These are phyloP conservation scores for Drosophila lini DNA, from an alignment of 1,140 invertebrate species.

Conservation along the genomic window DNA sequence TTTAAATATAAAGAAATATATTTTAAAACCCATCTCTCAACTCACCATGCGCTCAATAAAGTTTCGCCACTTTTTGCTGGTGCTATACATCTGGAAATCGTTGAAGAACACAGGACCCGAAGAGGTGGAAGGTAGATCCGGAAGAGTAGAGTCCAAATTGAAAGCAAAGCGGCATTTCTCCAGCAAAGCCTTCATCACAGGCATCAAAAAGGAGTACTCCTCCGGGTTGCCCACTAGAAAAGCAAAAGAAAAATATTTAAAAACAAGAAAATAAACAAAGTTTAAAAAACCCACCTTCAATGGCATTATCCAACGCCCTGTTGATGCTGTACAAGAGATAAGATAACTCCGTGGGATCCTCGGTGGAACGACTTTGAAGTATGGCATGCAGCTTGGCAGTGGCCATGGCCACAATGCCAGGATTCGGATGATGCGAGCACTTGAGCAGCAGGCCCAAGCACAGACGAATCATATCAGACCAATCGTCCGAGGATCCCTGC, in stretches of 20 bases:
- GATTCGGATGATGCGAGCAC: conserved; percentile 86
- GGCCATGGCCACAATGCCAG: conserved; percentile 87
- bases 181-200: conserved; percentile 87
- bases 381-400: conserved; percentile 87
- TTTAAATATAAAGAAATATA: too few relatives aligned
- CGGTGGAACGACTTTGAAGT: conserved; percentile 86
- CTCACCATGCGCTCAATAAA: conserved; percentile 87
- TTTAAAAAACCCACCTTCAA: conserved; percentile 73
- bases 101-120: conserved; percentile 87
- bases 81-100: conserved; percentile 87
- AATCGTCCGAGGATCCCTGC: conserved; percentile 85
- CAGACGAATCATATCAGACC: conserved; percentile 87
- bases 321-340: conserved; percentile 85
- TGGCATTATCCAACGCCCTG: conserved; percentile 82
- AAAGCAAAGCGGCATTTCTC: conserved; percentile 86
- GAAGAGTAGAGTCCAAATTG: conserved; percentile 85
- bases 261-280: background rate
- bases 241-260: background rate
- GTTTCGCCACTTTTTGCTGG: conserved; percentile 86
- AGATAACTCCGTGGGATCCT: conserved; percentile 86
- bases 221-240: conserved; percentile 85
- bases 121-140: conserved; percentile 85
- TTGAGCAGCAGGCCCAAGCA: conserved; percentile 85
- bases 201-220: conserved; percentile 88
- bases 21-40: background rate